A percentile compares a stretch with the other conserved stretches of the same genome.
Evolutionary conservation across 1,140 invertebrate genomes (phyloP).

Genomic region (Leguminivora glycinivorella): DNA sequence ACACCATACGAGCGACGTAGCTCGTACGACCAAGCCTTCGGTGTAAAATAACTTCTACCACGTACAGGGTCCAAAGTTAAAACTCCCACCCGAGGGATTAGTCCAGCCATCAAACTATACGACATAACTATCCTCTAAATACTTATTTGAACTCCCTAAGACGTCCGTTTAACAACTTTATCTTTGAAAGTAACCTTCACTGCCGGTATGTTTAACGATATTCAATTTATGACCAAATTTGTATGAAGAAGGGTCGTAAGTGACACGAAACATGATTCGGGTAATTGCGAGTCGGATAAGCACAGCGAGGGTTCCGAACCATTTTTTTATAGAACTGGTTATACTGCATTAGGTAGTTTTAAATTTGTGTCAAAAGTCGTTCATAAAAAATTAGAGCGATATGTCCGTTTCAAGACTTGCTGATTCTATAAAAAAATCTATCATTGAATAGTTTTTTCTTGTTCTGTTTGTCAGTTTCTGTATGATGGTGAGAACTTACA

Average conservation of each 20-base stretch:
- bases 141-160: slow-evolving; percentile 44
- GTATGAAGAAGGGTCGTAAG: background rate
- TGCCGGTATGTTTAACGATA: slow-evolving; percentile 70
- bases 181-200: slow-evolving; percentile 69
- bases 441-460: too few species aligned
- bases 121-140: slow-evolving; percentile 54
- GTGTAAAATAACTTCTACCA: background rate
- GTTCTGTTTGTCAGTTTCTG: too few species aligned
- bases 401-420: too few species aligned
- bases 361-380: too few species aligned
- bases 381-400: too few species aligned
- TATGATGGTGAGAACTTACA: too few species aligned
- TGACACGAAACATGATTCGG: background rate
- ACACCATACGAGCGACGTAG: too few species aligned
- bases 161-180: slow-evolving; percentile 67
- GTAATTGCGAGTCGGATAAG: background rate
- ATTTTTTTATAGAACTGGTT: too few species aligned
- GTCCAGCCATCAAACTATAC: slow-evolving; percentile 59
- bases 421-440: too few species aligned
- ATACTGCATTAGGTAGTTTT: too few species aligned
- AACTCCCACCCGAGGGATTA: slow-evolving; percentile 44
- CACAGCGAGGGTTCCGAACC: background rate
- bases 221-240: slow-evolving; percentile 72
- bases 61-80: background rate
- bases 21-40: background rate